Evolutionary conservation across 2,888 invertebrate species (phyloP).

Genomic region (Shargacucullia verbasci): DNA sequence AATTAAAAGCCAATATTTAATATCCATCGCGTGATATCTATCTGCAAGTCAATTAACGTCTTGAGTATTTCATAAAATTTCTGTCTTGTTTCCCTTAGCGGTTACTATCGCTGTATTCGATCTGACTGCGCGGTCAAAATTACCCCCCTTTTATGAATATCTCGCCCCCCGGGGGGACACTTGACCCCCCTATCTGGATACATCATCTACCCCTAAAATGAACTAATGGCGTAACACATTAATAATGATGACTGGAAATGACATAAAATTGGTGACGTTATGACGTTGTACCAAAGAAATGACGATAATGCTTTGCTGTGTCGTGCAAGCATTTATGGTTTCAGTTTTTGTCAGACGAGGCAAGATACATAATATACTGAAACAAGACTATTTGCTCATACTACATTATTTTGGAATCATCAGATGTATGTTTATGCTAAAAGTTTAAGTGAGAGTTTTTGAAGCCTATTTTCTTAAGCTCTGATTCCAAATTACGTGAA

Average conservation of each 20-base stretch:
- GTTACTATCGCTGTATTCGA: conserved; percentile 81
- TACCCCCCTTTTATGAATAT: conserved; percentile 87
- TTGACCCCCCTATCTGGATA: conserved; percentile 87
- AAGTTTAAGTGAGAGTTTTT: too few species aligned
- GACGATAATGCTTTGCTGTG: too few species aligned
- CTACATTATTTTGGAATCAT: too few species aligned
- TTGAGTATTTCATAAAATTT: conserved; percentile 84
- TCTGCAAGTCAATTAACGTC: conserved; percentile 86
- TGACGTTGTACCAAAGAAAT: background rate
- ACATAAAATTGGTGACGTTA: conserved; percentile 25
- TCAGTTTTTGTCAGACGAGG: too few species aligned
- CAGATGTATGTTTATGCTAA: too few species aligned
- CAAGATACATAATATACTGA: too few species aligned
- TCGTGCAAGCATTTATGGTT: too few species aligned
- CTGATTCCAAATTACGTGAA: too few species aligned
- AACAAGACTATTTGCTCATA: too few species aligned
- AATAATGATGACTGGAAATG: conserved; percentile 66
- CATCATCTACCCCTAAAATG: conserved; percentile 87
- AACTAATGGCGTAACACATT: conserved; percentile 80
- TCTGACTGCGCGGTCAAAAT: conserved; percentile 86
- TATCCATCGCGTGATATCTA: conserved; percentile 77
- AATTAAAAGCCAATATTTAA: conserved; percentile 84
- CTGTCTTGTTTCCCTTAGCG: conserved; percentile 85
- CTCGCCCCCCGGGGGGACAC: conserved; percentile 87
- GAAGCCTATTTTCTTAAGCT: too few species aligned